phyloP scores from a whole-genome alignment of 2,797 vertebrate genomes.

The Acanthurus leucopareius region DNA sequence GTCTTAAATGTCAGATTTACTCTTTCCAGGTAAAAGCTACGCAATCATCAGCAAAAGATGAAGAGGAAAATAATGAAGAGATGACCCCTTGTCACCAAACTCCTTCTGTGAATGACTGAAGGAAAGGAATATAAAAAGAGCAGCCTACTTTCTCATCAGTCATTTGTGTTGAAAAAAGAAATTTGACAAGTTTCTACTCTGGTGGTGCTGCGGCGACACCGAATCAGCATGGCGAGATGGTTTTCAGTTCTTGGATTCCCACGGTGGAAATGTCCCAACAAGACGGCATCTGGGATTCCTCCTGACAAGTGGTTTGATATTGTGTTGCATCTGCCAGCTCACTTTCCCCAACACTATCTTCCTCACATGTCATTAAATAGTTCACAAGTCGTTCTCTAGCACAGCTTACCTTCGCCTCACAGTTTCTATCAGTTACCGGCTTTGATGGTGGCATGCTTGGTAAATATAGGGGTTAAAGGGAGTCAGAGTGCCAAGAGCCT shows the following conservation, averaged over 20 bases:
- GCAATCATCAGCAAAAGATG: slow-evolving; percentile 10
- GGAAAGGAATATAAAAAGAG: slow-evolving; percentile 3
- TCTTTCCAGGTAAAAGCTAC: slow-evolving; percentile 26
- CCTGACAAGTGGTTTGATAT: slow-evolving; percentile 65
- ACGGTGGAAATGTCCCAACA: slow-evolving; percentile 57
- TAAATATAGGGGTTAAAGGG: slow-evolving; percentile 62
- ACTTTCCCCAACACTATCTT: slow-evolving; percentile 42
- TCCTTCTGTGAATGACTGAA: slow-evolving; percentile 37
- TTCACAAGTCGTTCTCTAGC: slow-evolving; percentile 55
- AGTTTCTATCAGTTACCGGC: slow-evolving; percentile 26
- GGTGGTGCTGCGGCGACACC: slow-evolving; percentile 34
- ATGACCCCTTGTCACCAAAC: slow-evolving; percentile 34
- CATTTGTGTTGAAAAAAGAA: slow-evolving; percentile 62
- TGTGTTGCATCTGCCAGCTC: slow-evolving; percentile 53
- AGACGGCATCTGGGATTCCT: slow-evolving; percentile 58
- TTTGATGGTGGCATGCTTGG: slow-evolving; percentile 43
- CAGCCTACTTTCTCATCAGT: slow-evolving; percentile 60
- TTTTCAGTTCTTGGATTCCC: slow-evolving; percentile 70
- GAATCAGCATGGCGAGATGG: slow-evolving; percentile 51
- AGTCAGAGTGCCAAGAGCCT: slow-evolving; percentile 39
- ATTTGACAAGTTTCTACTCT: slow-evolving; percentile 54
- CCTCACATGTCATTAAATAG: slow-evolving; percentile 60
- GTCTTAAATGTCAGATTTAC: background rate
- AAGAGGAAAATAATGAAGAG: slow-evolving; percentile 20
- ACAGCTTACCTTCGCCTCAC: slow-evolving; percentile 27